A percentile compares a stretch with the other conserved stretches of the same genome.
Conservation (phyloP, 2,797 vertebrate species). For the Ceryle rudis region DNA sequence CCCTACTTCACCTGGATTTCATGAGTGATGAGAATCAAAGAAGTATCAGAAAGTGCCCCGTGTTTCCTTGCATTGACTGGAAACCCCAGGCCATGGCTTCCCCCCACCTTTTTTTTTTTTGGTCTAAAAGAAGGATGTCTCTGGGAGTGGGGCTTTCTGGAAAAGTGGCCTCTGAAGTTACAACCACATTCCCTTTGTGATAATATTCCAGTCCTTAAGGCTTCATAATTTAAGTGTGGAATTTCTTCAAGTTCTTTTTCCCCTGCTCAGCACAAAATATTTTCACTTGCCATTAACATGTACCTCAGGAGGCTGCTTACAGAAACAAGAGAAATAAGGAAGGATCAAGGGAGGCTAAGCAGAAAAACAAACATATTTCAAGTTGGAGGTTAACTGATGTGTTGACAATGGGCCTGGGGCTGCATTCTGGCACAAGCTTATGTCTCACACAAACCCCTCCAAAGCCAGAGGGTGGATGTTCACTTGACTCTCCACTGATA, state of each 20-base stretch:
- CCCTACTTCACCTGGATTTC: not conserved
- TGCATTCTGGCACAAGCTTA: not conserved
- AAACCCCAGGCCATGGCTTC: not conserved
- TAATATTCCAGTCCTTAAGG: not conserved
- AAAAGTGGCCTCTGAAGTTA: not conserved
- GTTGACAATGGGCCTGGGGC: not conserved
- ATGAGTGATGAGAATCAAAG: not conserved
- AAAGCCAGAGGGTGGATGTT: not conserved
- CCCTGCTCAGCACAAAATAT: not conserved
- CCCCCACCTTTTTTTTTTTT: not conserved
- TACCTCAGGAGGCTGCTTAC: not conserved
- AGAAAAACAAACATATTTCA: not conserved
- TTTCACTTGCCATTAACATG: not conserved
- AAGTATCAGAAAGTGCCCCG: not conserved
- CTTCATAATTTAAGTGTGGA: not conserved
- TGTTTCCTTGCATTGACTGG: not conserved
- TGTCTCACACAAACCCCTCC: not conserved
- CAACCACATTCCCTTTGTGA: not conserved
- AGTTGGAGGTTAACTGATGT: not conserved
- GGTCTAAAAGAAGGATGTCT: not conserved
- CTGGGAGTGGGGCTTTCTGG: not conserved
- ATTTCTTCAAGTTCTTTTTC: not conserved
- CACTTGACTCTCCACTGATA: not conserved
- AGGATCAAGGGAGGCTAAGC: not conserved
- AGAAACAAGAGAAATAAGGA: not conserved